Conservation (phyloP, 2,113 vertebrate species). For the Alces alces region DNA sequence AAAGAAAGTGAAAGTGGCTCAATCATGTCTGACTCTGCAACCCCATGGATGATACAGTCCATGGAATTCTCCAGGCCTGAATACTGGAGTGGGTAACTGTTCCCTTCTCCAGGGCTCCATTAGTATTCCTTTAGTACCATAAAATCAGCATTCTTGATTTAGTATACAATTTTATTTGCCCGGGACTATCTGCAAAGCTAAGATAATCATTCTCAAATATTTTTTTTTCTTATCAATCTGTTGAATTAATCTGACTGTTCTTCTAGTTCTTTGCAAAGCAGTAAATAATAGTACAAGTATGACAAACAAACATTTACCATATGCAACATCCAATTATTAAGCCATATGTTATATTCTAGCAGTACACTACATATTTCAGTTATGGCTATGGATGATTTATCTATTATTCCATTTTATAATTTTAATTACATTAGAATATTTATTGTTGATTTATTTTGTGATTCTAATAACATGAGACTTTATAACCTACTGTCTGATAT, state of each 20-base stretch:
- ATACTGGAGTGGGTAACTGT: background rate
- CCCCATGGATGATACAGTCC: background rate
- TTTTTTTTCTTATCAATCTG: background rate
- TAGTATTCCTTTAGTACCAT: background rate
- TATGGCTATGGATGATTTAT: background rate
- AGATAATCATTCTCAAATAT: background rate
- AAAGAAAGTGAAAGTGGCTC: background rate
- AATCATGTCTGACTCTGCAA: accelerated
- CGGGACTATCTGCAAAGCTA: background rate
- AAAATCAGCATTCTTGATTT: background rate
- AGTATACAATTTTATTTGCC: background rate
- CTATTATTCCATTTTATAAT: background rate
- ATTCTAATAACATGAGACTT: background rate
- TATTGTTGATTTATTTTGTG: background rate
- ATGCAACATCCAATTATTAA: background rate
- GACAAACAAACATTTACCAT: background rate
- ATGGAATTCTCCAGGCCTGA: background rate
- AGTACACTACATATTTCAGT: background rate
- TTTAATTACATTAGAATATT: background rate
- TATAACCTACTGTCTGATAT: background rate
- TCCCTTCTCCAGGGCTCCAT: background rate
- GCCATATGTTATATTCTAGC: background rate
- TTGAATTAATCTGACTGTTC: background rate
- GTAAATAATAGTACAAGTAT: background rate
- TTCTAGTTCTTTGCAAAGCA: background rate